These are phyloP conservation scores for Gila orcuttii DNA, from an alignment of 2,113 vertebrate genomes.

Conservation along the genomic window DNA sequence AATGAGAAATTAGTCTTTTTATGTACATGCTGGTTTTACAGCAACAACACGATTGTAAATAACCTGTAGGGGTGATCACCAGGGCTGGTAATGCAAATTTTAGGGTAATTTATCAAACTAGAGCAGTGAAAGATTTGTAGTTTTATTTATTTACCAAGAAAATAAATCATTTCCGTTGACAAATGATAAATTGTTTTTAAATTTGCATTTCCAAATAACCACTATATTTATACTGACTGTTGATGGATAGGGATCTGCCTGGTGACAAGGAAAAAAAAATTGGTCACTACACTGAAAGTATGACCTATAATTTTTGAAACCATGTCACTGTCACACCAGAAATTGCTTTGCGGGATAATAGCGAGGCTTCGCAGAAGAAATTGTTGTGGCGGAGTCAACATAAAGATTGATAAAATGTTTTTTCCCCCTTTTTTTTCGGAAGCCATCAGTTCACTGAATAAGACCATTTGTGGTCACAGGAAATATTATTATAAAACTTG, in stretches of 20 bases:
- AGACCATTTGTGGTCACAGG: not conserved
- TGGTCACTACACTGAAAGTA: not conserved
- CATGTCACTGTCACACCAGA: conserved; percentile 34
- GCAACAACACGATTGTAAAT: not conserved
- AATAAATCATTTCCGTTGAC: not conserved
- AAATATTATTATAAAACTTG: conserved; percentile 8
- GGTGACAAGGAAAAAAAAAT: conserved; percentile 18
- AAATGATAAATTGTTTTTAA: conserved; percentile 14
- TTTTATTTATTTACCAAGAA: not conserved
- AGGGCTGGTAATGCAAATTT: not conserved
- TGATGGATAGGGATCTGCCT: conserved; percentile 7
- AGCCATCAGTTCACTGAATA: not conserved
- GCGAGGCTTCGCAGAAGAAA: not conserved
- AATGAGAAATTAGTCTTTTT: not conserved
- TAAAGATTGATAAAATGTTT: not conserved
- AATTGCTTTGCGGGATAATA: conserved; percentile 30
- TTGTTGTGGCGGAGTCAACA: not conserved
- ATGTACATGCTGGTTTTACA: not conserved
- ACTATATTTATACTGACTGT: not conserved
- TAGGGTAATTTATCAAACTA: not conserved
- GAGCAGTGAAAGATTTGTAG: conserved; percentile 3
- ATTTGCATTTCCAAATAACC: conserved; percentile 24
- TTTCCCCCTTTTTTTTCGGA: not conserved
- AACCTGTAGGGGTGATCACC: conserved; percentile 28
- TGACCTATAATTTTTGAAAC: conserved; percentile 37